phyloP scores from a whole-genome alignment of 1,140 invertebrate genomes.

The Pseudomyrmex dendroicus region DNA sequence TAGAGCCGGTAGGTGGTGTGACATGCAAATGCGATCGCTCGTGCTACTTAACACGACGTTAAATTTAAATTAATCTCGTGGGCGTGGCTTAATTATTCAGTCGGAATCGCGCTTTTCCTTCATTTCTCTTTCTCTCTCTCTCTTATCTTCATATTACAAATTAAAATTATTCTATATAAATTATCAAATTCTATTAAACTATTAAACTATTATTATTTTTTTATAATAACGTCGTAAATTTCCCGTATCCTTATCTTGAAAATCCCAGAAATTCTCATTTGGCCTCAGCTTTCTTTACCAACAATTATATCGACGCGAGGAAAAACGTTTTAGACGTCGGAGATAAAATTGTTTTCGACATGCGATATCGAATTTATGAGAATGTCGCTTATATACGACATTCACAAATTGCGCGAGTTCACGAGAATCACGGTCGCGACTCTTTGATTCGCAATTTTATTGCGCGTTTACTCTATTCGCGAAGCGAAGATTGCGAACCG shows the following conservation, averaged over 20 bases:
- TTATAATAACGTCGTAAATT: constrained; percentile 11
- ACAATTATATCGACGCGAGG: background rate
- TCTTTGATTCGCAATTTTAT: background rate
- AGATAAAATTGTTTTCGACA: constrained; percentile 4
- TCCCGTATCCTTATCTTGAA: background rate
- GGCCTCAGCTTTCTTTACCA: background rate
- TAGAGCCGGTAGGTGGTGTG: constrained; percentile 3
- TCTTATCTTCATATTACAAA: constrained; percentile 31
- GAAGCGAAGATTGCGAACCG: background rate
- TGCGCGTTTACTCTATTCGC: background rate
- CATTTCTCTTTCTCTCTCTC: constrained; percentile 1
- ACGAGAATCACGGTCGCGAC: no score
- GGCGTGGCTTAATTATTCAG: constrained; percentile 45
- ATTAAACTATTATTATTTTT: no score
- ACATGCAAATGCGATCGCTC: constrained; percentile 33
- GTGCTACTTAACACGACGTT: constrained; percentile 31
- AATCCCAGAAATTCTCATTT: constrained; percentile 1
- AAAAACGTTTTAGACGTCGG: background rate
- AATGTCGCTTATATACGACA: background rate
- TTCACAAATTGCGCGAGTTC: no score
- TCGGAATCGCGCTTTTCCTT: constrained; percentile 34
- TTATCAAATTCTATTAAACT: no score
- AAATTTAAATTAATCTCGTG: constrained; percentile 35
- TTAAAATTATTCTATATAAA: no score
- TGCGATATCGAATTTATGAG: background rate